phyloP scores from a whole-genome alignment of 2,888 invertebrate genomes.

The Stratiomys singularior region DNA sequence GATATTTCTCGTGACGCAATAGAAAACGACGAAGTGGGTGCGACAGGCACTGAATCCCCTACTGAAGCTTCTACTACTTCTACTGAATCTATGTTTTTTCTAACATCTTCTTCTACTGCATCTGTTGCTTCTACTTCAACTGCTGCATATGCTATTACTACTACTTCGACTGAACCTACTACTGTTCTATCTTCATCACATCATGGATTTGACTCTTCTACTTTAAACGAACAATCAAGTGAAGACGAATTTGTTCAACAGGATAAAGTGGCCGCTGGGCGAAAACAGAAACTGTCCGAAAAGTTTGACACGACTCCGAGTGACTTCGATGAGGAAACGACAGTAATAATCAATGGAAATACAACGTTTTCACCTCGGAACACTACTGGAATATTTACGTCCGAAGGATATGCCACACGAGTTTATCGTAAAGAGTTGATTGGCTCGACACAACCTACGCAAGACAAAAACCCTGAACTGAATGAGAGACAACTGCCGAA shows the following conservation, averaged over 20 bases:
- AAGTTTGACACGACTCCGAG: background rate
- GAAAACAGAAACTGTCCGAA: background rate
- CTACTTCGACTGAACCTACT: conserved; percentile 11
- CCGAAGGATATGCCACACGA: conserved; percentile 30
- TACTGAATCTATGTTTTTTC: conserved; percentile 24
- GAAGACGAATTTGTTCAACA: conserved; percentile 33
- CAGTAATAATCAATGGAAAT: background rate
- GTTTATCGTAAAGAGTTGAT: conserved; percentile 6
- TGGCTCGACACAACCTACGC: background rate
- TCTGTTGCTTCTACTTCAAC: background rate
- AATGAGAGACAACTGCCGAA: background rate
- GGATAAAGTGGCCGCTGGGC: background rate
- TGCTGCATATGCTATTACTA: background rate
- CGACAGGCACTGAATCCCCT: conserved; percentile 15
- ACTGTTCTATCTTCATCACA: conserved; percentile 36
- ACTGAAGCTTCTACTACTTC: background rate
- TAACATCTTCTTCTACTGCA: conserved; percentile 12
- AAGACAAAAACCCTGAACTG: background rate
- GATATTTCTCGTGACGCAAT: background rate
- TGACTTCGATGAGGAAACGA: background rate
- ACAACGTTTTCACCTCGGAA: background rate
- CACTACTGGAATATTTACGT: conserved; percentile 20
- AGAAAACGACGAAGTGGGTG: conserved; percentile 22
- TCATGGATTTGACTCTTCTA: conserved; percentile 15
- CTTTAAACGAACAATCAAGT: background rate